phyloP scores from a whole-genome alignment of 2,888 invertebrate genomes.

The Papilio demoleus region DNA sequence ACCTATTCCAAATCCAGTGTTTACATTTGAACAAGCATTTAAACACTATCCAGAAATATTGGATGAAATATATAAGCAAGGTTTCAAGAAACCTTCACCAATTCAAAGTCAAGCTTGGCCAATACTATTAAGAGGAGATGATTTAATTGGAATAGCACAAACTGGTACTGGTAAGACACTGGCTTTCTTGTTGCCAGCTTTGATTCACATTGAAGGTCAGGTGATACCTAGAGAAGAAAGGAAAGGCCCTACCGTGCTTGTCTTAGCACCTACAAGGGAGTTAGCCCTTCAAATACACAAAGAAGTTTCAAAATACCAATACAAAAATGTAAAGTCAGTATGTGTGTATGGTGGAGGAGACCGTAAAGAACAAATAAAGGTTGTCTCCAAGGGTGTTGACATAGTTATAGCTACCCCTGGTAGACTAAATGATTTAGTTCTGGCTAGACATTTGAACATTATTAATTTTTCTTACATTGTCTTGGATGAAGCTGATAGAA shows the following conservation, averaged over 20 bases:
- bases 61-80: slow-evolving; percentile 90
- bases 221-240: slow-evolving; percentile 87
- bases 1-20: slow-evolving; percentile 89
- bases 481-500: slow-evolving; percentile 95
- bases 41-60: slow-evolving; percentile 92
- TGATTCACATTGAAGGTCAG: slow-evolving; percentile 96
- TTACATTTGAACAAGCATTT: slow-evolving; percentile 93
- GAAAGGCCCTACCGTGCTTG: slow-evolving; percentile 92
- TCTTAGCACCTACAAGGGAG: slow-evolving; percentile 97
- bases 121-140: slow-evolving; percentile 93
- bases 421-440: slow-evolving; percentile 94
- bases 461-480: slow-evolving; percentile 93
- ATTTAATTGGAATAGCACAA: slow-evolving; percentile 98
- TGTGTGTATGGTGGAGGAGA: slow-evolving; percentile 97
- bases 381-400: slow-evolving; percentile 91
- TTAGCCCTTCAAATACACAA: slow-evolving; percentile 96
- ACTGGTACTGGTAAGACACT: slow-evolving; percentile 98
- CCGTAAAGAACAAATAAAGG: slow-evolving; percentile 90
- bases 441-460: slow-evolving; percentile 88
- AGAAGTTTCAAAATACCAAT: slow-evolving; percentile 95
- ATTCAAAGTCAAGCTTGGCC: slow-evolving; percentile 98
- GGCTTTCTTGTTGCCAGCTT: slow-evolving; percentile 95
- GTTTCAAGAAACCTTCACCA: slow-evolving; percentile 93
- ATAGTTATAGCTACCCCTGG: slow-evolving; percentile 98
- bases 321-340: slow-evolving; percentile 93